Evolutionary conservation across 1,140 invertebrate species (phyloP), one percentile per base, ranked within the genome.

Genomic region (Drosophila subobscura): DNA sequence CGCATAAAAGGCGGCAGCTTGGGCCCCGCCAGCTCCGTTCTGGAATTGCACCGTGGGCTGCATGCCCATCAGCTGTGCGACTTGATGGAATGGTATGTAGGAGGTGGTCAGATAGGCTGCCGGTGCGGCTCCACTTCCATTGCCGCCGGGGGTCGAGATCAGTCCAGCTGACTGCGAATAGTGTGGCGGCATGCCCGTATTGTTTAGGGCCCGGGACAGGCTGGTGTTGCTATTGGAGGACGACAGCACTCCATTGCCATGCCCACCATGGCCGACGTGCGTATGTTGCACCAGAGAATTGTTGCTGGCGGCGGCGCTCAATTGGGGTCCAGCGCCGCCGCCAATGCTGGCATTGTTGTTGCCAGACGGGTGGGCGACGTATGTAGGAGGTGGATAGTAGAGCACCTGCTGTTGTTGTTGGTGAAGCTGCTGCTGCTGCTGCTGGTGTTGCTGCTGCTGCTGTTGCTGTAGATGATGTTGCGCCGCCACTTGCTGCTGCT

Each of bases 81-180:
- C n/a, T 54, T 63, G 85, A 10, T 49, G 64, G n/a, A 67, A 70
- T 5, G 83, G 88, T 40, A 85, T 3, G 40, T 70, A 90, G 5
- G 83, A 5, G 5, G 63, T 22, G 27, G 88, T 64, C 37, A 77
- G 49, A 42, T 49, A 90, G 5, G 74, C 33, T 41, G 33, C 2
- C 3, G 52, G 22, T 16, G 41, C 56, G 4, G 59, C 20, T 0
- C 47, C 71, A 29, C 16, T 50, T 5, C 40, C 77, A 71, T 64
- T 77, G 8, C 29, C 37, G 53, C 59, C 50, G 45, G 65, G 8
- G 22, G 78, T 29, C 33, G 80, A 63, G 37, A 85, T 85, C 79
- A 88, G 78, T n/a, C 84, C 81, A 68, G 83, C 78, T 88, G 84
- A 65, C 44, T 44, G 78, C 51, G 57, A n/a, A 41, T 66, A 84